Base-by-base conservation (phyloP, 2,113 vertebrate genomes). In the Nyctibius bracteatus region DNA sequence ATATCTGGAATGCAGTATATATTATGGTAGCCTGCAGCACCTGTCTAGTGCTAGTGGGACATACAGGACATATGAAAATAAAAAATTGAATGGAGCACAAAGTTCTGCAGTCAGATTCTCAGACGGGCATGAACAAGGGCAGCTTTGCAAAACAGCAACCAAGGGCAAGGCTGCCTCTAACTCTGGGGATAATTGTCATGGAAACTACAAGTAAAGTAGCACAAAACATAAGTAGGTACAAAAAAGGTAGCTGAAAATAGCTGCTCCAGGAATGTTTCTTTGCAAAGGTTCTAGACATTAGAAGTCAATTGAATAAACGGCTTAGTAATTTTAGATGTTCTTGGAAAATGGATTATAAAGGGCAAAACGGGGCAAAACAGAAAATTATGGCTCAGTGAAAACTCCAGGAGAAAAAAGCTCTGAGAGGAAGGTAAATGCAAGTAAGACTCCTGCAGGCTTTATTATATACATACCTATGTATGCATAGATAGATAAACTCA, bases 231-330 rank as follows among this genome's bases (percentile, higher is more conserved):
- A 78, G 93, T 43, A 97, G 83, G 91, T 86, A 90, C 30, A 59
- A 84, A 91, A 94, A 97, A 96, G 68, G 77, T 78, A 89, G 85
- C 94, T 92, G 92, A 86, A 96, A 96, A 96, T 95, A 96, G 91
- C 86, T 94, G 66, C 75, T 73, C 30, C 67, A 59, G 59, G 57
- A 94, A 89, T 57, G 75, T 37, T 81, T 79, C 83, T 78, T 92
- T 84, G 72, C 68, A 88, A 90, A 94, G 68, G 81, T 84, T 95
- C 73, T 86, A 94, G 93, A 89, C 83, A 47, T 89, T 55, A 79
- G 55, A 94, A 91, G 63, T 37, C 80, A 84, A 91, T 54, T 37
- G 77, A 88, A 92, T 86, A 92, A 94, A 89, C 22, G 81, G 72
- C 23, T 70, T 10, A 27, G 86, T 67, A 74, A 86, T 94, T 96